Conservation (phyloP, 2,113 vertebrate genomes). For the Ctenodactylus gundi region DNA sequence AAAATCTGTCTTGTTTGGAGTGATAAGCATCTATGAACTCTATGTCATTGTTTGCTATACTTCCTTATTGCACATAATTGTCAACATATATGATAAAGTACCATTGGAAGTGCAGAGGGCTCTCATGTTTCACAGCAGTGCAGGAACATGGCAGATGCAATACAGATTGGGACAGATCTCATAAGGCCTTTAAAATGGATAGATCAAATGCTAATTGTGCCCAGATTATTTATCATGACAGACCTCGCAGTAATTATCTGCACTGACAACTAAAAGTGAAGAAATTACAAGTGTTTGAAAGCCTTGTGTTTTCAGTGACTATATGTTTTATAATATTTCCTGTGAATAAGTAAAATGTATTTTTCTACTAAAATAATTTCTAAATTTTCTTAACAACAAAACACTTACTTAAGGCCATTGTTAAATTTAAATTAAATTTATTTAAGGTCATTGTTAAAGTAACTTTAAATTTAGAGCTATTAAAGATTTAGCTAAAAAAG, state of each 20-base stretch:
- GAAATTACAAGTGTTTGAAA: not conserved
- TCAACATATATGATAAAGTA: conserved; percentile 61
- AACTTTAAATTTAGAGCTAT: not conserved
- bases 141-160: not conserved
- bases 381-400: not conserved
- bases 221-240: not conserved
- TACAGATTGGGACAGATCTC: not conserved
- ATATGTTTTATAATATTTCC: not conserved
- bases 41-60: conserved; percentile 56
- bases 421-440: not conserved
- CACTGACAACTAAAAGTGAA: not conserved
- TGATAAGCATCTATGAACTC: conserved; percentile 67
- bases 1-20: conserved; percentile 65
- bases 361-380: not conserved
- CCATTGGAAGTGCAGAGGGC: not conserved
- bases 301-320: not conserved
- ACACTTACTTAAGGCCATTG: not conserved
- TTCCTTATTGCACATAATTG: conserved; percentile 53
- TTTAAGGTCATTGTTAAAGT: not conserved
- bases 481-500: not conserved
- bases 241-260: not conserved
- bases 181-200: not conserved
- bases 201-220: not conserved
- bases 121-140: not conserved
- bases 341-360: not conserved